Percentiles rank a stretch among this genome's conserved stretches.
Conservation (phyloP, 2,113 vertebrate genomes). For the Pseudorectes ferrugineus region DNA sequence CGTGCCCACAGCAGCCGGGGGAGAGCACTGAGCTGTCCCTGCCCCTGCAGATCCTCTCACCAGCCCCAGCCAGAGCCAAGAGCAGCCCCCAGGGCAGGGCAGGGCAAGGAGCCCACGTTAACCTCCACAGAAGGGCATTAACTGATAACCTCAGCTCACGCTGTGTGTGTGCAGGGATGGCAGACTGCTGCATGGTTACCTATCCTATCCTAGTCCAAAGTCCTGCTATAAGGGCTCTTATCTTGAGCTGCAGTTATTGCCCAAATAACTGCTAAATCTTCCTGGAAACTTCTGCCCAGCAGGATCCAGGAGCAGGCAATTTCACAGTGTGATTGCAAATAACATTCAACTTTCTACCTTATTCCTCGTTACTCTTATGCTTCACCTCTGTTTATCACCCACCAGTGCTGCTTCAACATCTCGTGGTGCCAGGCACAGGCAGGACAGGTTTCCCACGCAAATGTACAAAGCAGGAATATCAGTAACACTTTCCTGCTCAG, state of each 20-base stretch:
- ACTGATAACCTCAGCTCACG: neutral
- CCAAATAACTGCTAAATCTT: neutral
- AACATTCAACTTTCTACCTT: neutral
- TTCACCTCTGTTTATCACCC: neutral
- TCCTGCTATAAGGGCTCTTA: neutral
- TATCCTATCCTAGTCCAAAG: neutral
- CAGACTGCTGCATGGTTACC: fast-evolving
- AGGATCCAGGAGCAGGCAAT: neutral
- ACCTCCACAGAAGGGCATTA: neutral
- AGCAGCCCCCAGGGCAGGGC: neutral
- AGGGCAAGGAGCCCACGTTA: neutral
- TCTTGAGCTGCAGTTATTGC: neutral
- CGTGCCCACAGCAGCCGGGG: neutral
- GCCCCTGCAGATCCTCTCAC: fast-evolving
- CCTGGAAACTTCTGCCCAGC: neutral
- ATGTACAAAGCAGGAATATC: fast-evolving
- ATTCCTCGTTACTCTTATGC: neutral
- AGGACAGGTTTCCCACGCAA: neutral
- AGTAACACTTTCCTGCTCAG: neutral
- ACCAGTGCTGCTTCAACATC: neutral
- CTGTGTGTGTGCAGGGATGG: neutral
- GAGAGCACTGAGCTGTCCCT: neutral
- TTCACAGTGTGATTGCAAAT: neutral
- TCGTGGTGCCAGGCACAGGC: neutral
- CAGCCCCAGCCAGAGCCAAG: neutral